Conservation (phyloP, 2,113 vertebrate species). For the Syrmaticus mikado region DNA sequence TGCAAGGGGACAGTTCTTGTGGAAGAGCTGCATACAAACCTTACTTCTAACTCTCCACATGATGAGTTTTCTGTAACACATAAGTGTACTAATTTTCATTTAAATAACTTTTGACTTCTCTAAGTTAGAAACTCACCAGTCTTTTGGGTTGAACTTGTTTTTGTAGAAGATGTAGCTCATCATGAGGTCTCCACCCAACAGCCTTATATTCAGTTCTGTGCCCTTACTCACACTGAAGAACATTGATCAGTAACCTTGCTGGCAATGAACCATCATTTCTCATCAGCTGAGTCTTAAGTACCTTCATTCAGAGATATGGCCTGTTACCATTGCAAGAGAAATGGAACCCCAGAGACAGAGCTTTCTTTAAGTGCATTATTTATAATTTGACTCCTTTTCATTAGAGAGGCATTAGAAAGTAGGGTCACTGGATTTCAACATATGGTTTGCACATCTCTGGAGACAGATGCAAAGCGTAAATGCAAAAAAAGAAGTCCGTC, state of each 20-base stretch:
- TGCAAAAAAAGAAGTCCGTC: neutral
- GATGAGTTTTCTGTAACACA: neutral
- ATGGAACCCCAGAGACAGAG: neutral
- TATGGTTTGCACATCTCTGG: neutral
- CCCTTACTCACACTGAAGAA: neutral
- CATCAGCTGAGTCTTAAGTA: neutral
- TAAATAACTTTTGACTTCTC: neutral
- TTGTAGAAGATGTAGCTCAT: neutral
- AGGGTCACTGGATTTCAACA: neutral
- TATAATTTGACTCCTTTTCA: neutral
- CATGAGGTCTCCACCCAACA: neutral
- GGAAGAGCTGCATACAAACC: neutral
- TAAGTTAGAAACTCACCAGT: neutral
- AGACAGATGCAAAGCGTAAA: neutral
- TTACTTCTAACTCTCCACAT: neutral
- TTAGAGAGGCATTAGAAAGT: neutral
- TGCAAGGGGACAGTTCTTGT: neutral
- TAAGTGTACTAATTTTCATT: neutral
- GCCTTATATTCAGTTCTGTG: neutral
- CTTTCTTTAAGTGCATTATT: neutral
- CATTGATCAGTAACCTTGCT: neutral
- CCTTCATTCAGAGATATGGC: neutral
- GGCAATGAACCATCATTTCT: neutral
- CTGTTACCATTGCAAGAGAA: neutral
- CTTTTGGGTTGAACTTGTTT: neutral